phyloP scores from a whole-genome alignment of 2,888 invertebrate species.

The Parapristionchus giblindavisi region DNA sequence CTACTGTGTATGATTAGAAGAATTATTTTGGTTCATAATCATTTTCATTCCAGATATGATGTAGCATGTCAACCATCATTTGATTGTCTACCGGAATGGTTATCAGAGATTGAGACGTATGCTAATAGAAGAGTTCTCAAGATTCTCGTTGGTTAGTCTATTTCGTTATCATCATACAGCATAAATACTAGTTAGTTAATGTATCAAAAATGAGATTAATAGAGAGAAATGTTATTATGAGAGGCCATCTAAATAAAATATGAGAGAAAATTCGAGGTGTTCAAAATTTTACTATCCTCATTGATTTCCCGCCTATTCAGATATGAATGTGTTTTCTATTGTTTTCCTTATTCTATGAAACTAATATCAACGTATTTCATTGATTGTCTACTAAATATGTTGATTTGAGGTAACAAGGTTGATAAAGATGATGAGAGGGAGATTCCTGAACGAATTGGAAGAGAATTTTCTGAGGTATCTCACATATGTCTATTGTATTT shows the following conservation, averaged over 20 bases:
- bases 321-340: too few species aligned
- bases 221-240: too few species aligned
- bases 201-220: neutral
- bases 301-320: too few species aligned
- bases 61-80: constrained; percentile 97
- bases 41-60: constrained; percentile 77
- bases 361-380: too few species aligned
- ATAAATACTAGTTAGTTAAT: neutral
- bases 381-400: neutral
- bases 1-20: too few species aligned
- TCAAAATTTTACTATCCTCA: too few species aligned
- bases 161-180: neutral
- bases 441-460: constrained; percentile 91
- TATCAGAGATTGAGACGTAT: constrained; percentile 95
- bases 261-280: neutral
- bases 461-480: constrained; percentile 89
- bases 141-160: constrained; percentile 85
- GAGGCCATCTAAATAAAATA: neutral
- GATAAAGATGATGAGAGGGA: constrained; percentile 90
- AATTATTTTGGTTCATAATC: neutral
- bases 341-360: too few species aligned
- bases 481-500: too few species aligned
- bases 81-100: constrained; percentile 95
- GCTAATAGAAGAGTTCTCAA: constrained; percentile 92
- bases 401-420: constrained; percentile 87